Evolutionary conservation across 2,113 vertebrate genomes (phyloP).

Genomic region (Apteryx owenii): DNA sequence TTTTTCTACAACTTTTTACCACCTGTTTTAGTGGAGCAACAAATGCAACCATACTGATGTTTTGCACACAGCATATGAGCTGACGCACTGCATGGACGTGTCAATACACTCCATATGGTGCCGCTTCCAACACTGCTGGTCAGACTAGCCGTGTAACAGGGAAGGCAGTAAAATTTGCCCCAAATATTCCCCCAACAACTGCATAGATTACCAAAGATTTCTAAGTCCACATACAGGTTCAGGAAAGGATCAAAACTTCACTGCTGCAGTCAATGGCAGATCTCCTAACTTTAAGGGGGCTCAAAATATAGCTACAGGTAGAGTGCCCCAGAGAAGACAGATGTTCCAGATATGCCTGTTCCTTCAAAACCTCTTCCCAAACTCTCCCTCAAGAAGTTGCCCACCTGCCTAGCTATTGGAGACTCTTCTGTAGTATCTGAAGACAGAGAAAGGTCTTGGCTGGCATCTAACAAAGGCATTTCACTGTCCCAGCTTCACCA

Average conservation of each 20-base stretch:
- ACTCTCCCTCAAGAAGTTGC: no score
- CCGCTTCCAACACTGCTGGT: not conserved
- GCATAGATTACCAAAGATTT: not conserved
- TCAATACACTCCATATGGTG: accelerated
- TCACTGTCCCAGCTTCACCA: no score
- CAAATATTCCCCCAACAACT: not conserved
- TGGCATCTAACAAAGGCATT: no score
- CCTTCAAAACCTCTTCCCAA: not conserved
- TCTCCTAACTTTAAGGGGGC: not conserved
- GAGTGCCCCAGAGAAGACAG: not conserved
- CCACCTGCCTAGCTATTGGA: no score
- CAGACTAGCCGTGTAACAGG: accelerated
- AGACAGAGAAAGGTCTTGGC: no score
- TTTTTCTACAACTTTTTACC: not conserved
- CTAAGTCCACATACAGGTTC: not conserved
- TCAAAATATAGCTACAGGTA: not conserved
- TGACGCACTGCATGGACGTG: accelerated
- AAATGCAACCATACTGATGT: accelerated
- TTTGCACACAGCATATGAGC: not conserved
- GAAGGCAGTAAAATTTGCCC: not conserved
- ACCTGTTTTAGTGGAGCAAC: not conserved
- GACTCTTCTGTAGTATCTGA: no score
- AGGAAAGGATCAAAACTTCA: not conserved
- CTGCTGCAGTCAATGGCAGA: not conserved
- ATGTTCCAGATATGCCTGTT: not conserved